Percentiles rank a stretch among this genome's conserved stretches.
These are phyloP conservation scores for Cetonia aurata DNA, from an alignment of 2,888 invertebrate species.

Conservation along the genomic window DNA sequence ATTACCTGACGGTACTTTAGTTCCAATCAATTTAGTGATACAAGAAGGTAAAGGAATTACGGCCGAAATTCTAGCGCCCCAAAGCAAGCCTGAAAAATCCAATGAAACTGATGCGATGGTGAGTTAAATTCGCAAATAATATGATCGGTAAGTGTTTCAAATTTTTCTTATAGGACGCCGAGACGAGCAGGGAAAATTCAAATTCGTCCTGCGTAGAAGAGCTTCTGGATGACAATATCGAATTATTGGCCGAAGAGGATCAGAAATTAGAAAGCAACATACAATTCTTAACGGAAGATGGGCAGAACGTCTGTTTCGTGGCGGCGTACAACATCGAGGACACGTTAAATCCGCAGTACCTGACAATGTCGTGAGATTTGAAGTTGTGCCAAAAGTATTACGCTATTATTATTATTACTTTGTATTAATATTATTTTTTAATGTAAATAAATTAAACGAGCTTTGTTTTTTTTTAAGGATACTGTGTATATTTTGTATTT, in stretches of 20 bases:
- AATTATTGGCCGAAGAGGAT: constrained; percentile 71
- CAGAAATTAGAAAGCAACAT: constrained; percentile 65
- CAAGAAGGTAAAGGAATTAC: constrained; percentile 55
- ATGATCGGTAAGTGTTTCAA: neutral
- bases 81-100: constrained; percentile 7
- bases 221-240: constrained; percentile 59
- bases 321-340: constrained; percentile 70
- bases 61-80: constrained; percentile 45
- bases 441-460: constrained; percentile 13
- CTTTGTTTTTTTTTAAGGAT: neutral
- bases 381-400: constrained; percentile 36
- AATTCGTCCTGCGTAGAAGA: constrained; percentile 21
- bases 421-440: constrained; percentile 22
- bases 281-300: constrained; percentile 71
- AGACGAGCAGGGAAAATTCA: neutral
- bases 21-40: constrained; percentile 62
- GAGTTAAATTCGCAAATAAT: neutral
- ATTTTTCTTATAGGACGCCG: neutral
- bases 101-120: constrained; percentile 1
- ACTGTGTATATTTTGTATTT: too few species aligned
- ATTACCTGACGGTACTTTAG: constrained; percentile 66
- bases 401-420: constrained; percentile 10
- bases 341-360: constrained; percentile 64
- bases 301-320: constrained; percentile 73
- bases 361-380: constrained; percentile 63